Conservation (phyloP, 2,113 vertebrate genomes). For the Varanus salvator region DNA sequence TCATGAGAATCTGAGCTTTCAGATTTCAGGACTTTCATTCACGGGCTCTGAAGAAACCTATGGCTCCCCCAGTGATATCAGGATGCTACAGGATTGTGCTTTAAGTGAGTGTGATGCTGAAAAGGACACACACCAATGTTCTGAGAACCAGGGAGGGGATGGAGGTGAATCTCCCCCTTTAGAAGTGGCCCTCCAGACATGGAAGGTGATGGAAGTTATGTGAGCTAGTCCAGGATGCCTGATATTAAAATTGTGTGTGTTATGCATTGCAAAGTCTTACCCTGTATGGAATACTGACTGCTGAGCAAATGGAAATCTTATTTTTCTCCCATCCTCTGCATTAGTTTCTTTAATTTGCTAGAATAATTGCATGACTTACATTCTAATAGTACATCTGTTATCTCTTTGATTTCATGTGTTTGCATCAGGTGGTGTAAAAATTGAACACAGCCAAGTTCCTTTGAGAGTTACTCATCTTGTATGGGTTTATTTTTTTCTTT, state of each 20-base stretch:
- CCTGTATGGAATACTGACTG: neutral
- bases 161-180: neutral
- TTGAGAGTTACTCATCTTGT: neutral
- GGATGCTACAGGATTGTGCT: no score
- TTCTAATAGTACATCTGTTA: neutral
- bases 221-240: no score
- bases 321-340: neutral
- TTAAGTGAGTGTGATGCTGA: neutral
- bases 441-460: neutral
- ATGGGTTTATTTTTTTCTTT: neutral
- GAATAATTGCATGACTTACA: neutral
- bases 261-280: slow-evolving; percentile 3
- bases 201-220: no score
- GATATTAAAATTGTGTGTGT: no score
- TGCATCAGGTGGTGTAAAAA: neutral
- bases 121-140: neutral
- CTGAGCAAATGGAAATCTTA: neutral
- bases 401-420: slow-evolving; percentile 22
- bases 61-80: no score
- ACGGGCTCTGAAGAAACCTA: no score
- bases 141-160: neutral
- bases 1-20: no score
- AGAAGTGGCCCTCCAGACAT: no score
- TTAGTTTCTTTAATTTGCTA: slow-evolving; percentile 21
- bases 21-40: no score